Evolutionary conservation across 2,888 invertebrate species (phyloP), one percentile per base, ranked within the genome.

Genomic region (Ormyrus nitidulus): DNA sequence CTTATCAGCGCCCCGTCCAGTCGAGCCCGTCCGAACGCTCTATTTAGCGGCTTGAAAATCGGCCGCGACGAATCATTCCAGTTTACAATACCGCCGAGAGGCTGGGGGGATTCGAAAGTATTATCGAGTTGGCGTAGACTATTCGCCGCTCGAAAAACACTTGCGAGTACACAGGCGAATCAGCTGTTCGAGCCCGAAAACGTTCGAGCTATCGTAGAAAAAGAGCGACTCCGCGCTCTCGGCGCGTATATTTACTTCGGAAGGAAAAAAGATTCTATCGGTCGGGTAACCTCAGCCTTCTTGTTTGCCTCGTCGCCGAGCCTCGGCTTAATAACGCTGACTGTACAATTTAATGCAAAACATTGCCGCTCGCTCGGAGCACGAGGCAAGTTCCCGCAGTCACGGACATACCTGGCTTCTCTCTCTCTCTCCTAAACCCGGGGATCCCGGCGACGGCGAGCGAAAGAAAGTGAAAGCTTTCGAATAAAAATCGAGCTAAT

Each of bases 1-100:
- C 34, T 68, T 68, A 68, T 68, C 68, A 68, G 54, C 11, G 34
- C 34, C 51, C 34, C 51, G 68, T 54, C 54, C 68, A 44, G 54
- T 44, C 68, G 44, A 34, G 10, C 46, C 6, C 10, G 11, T 7
- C 68, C n/a, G 54, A 68, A 11, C 54, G 68, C 54, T 68, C 54
- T 46, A n/a, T 54, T 68, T 54, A 6, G 11, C 11, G 34, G 6
- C 11, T 34, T 53, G 4, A 34, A 34, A 34, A 34, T 34, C 34
- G 34, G 34, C 34, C 4, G 34, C 34, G 34, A 34, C 34, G 34
- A 34, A 34, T 34, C 34, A 3, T 4, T 34, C 34, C 3, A 3
- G 34, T 34, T 34, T 4, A 4, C 34, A 34, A 34, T 34, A 2
- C 34, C 4, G 34, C 34, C 0, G 34, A 1, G 34, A 34, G 34